Evolutionary conservation across 2,113 vertebrate genomes (phyloP), one percentile per base, ranked within the genome.

Genomic region (Gila orcuttii): DNA sequence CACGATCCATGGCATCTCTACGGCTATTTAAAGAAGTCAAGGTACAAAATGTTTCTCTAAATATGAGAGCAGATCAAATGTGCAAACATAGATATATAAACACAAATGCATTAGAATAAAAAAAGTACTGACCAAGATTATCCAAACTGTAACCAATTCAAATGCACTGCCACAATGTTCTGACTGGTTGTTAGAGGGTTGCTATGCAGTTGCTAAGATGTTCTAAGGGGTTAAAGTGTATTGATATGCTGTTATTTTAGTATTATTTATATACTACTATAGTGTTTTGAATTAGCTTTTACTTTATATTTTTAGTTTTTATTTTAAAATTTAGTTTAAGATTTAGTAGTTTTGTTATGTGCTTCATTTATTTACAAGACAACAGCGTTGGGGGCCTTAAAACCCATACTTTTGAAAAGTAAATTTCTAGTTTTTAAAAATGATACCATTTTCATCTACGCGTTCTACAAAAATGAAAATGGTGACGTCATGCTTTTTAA

Each of bases 21-120:
- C 1, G 15, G 39, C 39, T 80, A 47, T 80, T 64, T 80, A 64
- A 64, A 64, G 78, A 64, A 28, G 59, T 12, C 59, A 47, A 80
- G 79, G 79, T 64, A 1, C 39, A 52, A 3, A 6, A 13, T 2
- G 21, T 64, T 62, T 64, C 23, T 79, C 13, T 39, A 60, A 36
- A 60, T 55, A 31, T 39, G 31, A 74, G 39, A 39, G 8, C 42
- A 42, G 8, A 23, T 47, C 12, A 25, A 47, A 75, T 50, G 71
- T 47, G n/a, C 45, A 13, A 6, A 25, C 10, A 36, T 3, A 47
- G 39, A 74, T 12, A 3, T 2, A 36, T 39, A 19, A 39, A 36
- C 31, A 47, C 19, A 73, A 23, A 42, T 42, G 9, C 36, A 73
- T 10, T 12, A 9, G 3, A 42, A 73, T 36, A 36, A 36, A 36